Conservation (phyloP, 1,140 invertebrate genomes). For the Lethrus apterus region DNA sequence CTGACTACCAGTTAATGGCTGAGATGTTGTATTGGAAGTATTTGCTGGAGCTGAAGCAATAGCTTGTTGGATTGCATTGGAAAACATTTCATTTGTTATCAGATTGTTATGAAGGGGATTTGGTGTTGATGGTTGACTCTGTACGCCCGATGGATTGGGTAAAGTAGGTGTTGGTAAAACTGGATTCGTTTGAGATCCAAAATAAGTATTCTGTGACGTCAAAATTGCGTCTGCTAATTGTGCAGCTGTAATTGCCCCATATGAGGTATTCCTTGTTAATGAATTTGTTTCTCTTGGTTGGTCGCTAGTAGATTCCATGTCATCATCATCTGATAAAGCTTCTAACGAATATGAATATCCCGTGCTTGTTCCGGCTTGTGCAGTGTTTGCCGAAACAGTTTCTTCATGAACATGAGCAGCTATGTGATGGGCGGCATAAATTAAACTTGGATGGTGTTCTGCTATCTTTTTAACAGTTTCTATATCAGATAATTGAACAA, state of each 20-base stretch:
- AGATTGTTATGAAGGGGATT: slow-evolving; percentile 35
- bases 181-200: slow-evolving; percentile 14
- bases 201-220: slow-evolving; percentile 34
- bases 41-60: slow-evolving; percentile 38
- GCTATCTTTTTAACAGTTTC: slow-evolving; percentile 46
- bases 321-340: slow-evolving; percentile 49
- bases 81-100: slow-evolving; percentile 52
- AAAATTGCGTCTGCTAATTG: slow-evolving; percentile 47
- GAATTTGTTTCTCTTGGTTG: slow-evolving; percentile 29
- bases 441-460: slow-evolving; percentile 45
- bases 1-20: slow-evolving; percentile 7
- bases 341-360: slow-evolving; percentile 46
- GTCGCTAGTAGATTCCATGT: slow-evolving; percentile 49
- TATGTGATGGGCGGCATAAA: slow-evolving; percentile 46
- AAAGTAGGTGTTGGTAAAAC: slow-evolving; percentile 14
- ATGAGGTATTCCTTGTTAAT: slow-evolving; percentile 33
- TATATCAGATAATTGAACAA: slow-evolving; percentile 46
- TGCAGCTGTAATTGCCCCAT: slow-evolving; percentile 43
- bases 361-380: slow-evolving; percentile 32
- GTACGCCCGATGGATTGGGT: neutral
- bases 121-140: slow-evolving; percentile 26
- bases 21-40: neutral
- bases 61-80: slow-evolving; percentile 50
- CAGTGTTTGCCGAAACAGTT: slow-evolving; percentile 28
- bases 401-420: slow-evolving; percentile 48